These are phyloP conservation scores for Odocoileus virginianus DNA, from an alignment of 2,113 vertebrate species.

Conservation along the genomic window DNA sequence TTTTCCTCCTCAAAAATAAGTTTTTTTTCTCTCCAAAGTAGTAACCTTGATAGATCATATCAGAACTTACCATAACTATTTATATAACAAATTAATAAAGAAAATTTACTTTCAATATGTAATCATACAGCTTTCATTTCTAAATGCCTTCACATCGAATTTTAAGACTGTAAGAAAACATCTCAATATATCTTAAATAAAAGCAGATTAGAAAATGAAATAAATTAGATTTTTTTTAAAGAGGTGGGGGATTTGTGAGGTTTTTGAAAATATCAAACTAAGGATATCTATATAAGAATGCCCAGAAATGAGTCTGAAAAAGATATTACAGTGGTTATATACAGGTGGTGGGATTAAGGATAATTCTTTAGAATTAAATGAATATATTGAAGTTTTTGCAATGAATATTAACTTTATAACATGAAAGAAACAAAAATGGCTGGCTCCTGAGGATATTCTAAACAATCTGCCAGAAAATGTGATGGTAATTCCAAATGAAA, in stretches of 20 bases:
- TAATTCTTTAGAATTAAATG: neutral
- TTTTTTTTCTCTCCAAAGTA: constrained; percentile 8
- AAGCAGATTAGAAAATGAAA: neutral
- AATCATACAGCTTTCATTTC: neutral
- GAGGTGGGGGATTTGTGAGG: neutral
- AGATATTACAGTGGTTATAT: neutral
- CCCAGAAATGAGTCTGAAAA: neutral
- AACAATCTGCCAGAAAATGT: constrained; percentile 11
- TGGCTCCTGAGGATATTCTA: neutral
- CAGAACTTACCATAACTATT: neutral
- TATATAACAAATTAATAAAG: neutral
- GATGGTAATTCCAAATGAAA: constrained; percentile 17
- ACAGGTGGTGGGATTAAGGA: neutral
- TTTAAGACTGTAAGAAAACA: neutral
- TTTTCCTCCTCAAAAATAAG: neutral
- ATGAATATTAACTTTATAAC: constrained; percentile 4
- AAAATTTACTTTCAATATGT: neutral
- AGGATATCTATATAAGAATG: neutral
- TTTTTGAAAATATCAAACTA: neutral
- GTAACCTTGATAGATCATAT: neutral
- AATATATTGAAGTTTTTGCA: constrained; percentile 14
- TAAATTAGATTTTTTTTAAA: neutral
- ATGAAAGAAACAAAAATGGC: constrained; percentile 37
- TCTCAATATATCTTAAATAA: constrained; percentile 30
- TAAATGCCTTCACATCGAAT: constrained; percentile 38